phyloP scores from a whole-genome alignment of 2,113 vertebrate species.

The Corythornis cristatus region DNA sequence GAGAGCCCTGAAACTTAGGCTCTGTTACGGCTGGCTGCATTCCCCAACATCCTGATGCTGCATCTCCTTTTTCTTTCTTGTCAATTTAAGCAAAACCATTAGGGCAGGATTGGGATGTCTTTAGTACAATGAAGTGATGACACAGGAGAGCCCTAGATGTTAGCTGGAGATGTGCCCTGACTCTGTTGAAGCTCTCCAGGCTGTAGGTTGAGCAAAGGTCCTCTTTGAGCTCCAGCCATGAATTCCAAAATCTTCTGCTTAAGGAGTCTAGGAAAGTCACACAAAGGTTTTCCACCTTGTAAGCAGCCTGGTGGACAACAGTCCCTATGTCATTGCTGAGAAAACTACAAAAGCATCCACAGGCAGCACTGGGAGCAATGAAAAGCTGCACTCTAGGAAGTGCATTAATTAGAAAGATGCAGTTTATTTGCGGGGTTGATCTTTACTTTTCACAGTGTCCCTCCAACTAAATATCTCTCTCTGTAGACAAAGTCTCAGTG shows the following conservation, averaged over 20 bases:
- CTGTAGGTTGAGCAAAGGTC: neutral
- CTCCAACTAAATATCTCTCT: neutral
- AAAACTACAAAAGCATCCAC: neutral
- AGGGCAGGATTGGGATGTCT: neutral
- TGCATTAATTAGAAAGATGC: neutral
- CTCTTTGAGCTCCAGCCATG: neutral
- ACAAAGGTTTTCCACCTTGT: neutral
- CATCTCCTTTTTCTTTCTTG: neutral
- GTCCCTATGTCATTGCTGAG: neutral
- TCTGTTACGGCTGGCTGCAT: neutral
- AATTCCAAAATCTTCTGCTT: neutral
- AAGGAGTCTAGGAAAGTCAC: neutral
- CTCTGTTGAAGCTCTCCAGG: neutral
- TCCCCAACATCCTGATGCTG: neutral
- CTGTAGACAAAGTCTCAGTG: neutral
- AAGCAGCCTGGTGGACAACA: neutral
- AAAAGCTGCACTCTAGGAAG: neutral
- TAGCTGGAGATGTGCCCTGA: neutral
- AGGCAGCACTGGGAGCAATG: neutral
- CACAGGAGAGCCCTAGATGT: neutral
- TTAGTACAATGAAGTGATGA: neutral
- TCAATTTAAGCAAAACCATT: neutral
- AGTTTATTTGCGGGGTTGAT: neutral
- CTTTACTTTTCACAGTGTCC: neutral
- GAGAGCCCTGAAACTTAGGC: neutral